Evolutionary conservation across 2,797 vertebrate species (phyloP).

Genomic region (Spinibarbus caldwelli): DNA sequence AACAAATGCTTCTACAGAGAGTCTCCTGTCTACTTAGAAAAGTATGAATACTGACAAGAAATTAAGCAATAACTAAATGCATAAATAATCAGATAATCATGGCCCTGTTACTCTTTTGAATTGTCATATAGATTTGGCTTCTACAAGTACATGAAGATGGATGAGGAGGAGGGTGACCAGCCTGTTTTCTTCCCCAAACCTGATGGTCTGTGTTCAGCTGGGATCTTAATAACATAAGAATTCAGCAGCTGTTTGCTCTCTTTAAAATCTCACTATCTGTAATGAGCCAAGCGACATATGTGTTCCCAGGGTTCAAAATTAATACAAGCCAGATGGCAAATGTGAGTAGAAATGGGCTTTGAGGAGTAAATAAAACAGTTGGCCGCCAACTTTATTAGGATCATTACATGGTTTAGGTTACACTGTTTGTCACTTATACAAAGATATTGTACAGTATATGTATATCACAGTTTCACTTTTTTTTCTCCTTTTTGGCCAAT

Average conservation of each 20-base stretch:
- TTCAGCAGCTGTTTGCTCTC: slow-evolving; percentile 42
- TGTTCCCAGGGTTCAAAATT: slow-evolving; percentile 31
- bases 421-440: background rate
- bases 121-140: slow-evolving; percentile 89
- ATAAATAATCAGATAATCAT: background rate
- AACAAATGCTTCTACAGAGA: slow-evolving; percentile 99
- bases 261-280: slow-evolving; percentile 30
- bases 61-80: background rate
- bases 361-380: slow-evolving; percentile 68
- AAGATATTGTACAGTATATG: background rate
- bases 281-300: slow-evolving; percentile 35
- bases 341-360: slow-evolving; percentile 70
- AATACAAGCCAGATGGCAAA: slow-evolving; percentile 19
- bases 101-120: slow-evolving; percentile 12
- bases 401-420: background rate
- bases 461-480: background rate
- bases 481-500: background rate
- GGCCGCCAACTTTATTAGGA: slow-evolving; percentile 48
- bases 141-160: slow-evolving; percentile 99
- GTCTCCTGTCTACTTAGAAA: slow-evolving; percentile 94
- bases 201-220: slow-evolving; percentile 80
- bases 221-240: slow-evolving; percentile 40
- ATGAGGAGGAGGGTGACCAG: slow-evolving; percentile 89
- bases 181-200: slow-evolving; percentile 91
- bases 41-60: slow-evolving; percentile 72